Percentiles rank a stretch among this genome's conserved stretches.
Evolutionary conservation across 1,140 invertebrate genomes (phyloP).

Genomic region (Rhagoletis pomonella): DNA sequence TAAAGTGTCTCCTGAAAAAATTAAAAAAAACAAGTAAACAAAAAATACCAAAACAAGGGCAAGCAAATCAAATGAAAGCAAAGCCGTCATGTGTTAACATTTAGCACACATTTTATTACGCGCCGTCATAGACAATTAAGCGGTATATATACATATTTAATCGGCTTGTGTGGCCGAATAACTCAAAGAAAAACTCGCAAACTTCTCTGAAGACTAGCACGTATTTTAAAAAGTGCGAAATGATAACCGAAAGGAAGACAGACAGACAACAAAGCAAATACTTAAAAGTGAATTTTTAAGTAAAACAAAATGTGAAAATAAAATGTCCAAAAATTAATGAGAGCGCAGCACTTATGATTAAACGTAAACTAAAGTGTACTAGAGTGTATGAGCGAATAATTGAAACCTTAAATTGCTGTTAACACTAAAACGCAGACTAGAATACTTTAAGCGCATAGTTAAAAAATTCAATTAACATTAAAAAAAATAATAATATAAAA

Average conservation of each 20-base stretch:
- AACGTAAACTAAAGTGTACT: neutral
- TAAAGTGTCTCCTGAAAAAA: neutral
- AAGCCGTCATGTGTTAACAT: conserved; percentile 23
- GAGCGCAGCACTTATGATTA: conserved; percentile 31
- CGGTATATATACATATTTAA: no score
- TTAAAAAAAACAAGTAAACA: no score
- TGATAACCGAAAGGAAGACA: neutral
- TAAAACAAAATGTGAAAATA: neutral
- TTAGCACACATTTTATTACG: conserved; percentile 2
- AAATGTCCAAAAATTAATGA: neutral
- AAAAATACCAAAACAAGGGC: neutral
- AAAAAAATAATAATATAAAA: neutral
- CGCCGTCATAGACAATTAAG: conserved; percentile 16
- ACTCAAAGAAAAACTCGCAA: conserved; percentile 32
- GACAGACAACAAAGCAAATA: neutral
- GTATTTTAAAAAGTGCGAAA: neutral
- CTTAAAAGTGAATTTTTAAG: no score
- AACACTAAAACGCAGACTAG: conserved; percentile 21
- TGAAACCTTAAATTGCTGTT: neutral
- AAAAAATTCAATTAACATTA: conserved; percentile 3
- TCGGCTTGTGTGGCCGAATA: neutral
- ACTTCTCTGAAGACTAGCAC: neutral
- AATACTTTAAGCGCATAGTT: conserved; percentile 20
- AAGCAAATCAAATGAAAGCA: neutral
- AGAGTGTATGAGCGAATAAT: neutral